Evolutionary conservation across 2,888 invertebrate species (phyloP).

Genomic region (Trilocha varians): DNA sequence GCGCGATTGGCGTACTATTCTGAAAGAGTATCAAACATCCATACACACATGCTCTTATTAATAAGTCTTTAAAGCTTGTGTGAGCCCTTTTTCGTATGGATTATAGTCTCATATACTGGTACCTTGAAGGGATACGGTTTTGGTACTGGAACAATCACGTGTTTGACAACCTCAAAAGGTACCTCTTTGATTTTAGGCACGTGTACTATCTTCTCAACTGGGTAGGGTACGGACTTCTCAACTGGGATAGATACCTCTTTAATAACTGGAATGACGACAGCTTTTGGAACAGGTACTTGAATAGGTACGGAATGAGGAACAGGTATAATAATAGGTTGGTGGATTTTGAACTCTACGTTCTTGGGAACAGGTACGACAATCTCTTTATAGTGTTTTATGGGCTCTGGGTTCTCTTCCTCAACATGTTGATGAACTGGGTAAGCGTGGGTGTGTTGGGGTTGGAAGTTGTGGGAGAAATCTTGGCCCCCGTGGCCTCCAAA

Average conservation of each 20-base stretch:
- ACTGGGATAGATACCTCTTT: slow-evolving; percentile 80
- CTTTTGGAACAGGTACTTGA: slow-evolving; percentile 78
- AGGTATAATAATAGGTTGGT: slow-evolving; percentile 72
- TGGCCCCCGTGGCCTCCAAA: slow-evolving; percentile 38
- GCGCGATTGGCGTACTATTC: too few relatives aligned
- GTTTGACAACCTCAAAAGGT: slow-evolving; percentile 79
- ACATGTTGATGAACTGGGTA: slow-evolving; percentile 77
- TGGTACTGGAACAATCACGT: slow-evolving; percentile 78
- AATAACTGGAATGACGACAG: slow-evolving; percentile 78
- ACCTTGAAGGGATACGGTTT: slow-evolving; percentile 81
- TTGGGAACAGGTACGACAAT: slow-evolving; percentile 77
- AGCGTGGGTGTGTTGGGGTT: slow-evolving; percentile 61
- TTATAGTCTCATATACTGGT: slow-evolving; percentile 80
- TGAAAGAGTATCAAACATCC: too few relatives aligned
- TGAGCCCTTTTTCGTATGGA: slow-evolving; percentile 77
- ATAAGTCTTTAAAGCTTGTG: slow-evolving; percentile 40
- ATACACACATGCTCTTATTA: not conserved
- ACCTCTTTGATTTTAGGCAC: slow-evolving; percentile 79
- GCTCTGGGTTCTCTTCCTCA: slow-evolving; percentile 79
- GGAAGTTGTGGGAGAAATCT: slow-evolving; percentile 38
- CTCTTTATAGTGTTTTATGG: slow-evolving; percentile 79
- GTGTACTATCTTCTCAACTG: slow-evolving; percentile 77
- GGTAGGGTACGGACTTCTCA: slow-evolving; percentile 81
- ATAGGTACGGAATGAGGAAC: slow-evolving; percentile 79
- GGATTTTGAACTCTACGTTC: slow-evolving; percentile 73